Evolutionary conservation across 2,113 vertebrate genomes (phyloP).

Genomic region (Callocephalon fimbriatum): DNA sequence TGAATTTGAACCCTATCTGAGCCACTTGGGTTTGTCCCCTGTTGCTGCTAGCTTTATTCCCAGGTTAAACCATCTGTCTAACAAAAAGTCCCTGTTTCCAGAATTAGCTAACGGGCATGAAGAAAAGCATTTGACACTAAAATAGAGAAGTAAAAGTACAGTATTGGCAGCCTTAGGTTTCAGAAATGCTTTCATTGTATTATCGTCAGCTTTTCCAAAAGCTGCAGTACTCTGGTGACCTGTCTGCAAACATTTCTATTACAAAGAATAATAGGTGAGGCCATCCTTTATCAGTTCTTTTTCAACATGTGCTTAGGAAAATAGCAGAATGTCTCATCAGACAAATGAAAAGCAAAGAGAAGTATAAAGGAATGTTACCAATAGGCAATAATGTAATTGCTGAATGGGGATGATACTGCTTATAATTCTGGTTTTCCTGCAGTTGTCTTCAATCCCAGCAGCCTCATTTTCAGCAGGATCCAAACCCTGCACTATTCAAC

Average conservation of each 20-base stretch:
- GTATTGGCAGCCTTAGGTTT: constrained; percentile 8
- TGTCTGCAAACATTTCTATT: constrained; percentile 30
- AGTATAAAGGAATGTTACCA: constrained; percentile 5
- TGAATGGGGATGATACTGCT: background rate
- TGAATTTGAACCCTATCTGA: constrained; percentile 8
- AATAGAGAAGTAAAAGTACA: constrained; percentile 34
- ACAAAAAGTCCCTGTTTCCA: constrained; percentile 13
- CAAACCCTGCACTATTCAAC: background rate
- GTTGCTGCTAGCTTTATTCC: background rate
- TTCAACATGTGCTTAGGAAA: constrained; percentile 20
- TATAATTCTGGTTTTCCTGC: constrained; percentile 37
- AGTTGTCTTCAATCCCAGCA: constrained; percentile 35
- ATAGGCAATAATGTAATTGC: background rate
- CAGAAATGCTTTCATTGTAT: constrained; percentile 45
- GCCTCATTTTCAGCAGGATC: constrained; percentile 22
- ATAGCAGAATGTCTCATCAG: constrained; percentile 28
- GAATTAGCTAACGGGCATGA: constrained; percentile 9
- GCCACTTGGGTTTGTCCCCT: background rate
- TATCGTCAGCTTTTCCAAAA: constrained; percentile 31
- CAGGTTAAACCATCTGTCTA: constrained; percentile 13
- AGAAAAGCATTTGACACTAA: constrained; percentile 6
- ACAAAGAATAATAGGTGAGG: constrained; percentile 46
- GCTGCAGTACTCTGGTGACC: constrained; percentile 34
- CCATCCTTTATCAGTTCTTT: constrained; percentile 17
- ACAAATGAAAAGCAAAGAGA: constrained; percentile 21